Percentiles rank a stretch among this genome's conserved stretches.
These are phyloP conservation scores for Scopus umbretta DNA, from an alignment of 2,113 vertebrate species.

Conservation along the genomic window DNA sequence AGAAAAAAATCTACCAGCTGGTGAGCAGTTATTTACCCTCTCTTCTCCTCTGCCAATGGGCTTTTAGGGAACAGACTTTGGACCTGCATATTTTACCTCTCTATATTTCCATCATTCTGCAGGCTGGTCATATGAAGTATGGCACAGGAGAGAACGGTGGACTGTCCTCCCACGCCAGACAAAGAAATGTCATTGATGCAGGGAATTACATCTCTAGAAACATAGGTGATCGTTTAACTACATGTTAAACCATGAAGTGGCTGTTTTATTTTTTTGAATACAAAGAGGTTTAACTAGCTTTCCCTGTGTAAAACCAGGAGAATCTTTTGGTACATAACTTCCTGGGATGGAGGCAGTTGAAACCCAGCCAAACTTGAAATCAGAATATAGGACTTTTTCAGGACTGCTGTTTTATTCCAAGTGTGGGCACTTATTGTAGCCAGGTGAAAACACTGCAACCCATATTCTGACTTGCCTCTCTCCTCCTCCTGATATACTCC, in stretches of 20 bases:
- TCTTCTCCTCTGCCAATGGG: background rate
- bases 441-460: background rate
- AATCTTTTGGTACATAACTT: background rate
- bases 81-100: background rate
- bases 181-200: background rate
- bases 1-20: background rate
- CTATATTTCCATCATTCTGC: background rate
- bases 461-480: background rate
- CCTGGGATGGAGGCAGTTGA: background rate
- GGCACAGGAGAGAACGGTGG: background rate
- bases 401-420: background rate
- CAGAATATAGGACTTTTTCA: background rate
- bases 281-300: background rate
- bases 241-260: background rate
- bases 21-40: background rate
- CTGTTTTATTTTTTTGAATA: background rate
- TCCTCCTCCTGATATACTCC: background rate
- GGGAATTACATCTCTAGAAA: background rate
- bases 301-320: background rate
- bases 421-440: background rate
- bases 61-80: background rate
- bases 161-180: background rate
- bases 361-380: background rate
- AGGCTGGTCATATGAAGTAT: background rate
- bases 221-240: background rate